Evolutionary conservation across 2,888 invertebrate genomes (phyloP).

Genomic region (Tetragnatha montana): DNA sequence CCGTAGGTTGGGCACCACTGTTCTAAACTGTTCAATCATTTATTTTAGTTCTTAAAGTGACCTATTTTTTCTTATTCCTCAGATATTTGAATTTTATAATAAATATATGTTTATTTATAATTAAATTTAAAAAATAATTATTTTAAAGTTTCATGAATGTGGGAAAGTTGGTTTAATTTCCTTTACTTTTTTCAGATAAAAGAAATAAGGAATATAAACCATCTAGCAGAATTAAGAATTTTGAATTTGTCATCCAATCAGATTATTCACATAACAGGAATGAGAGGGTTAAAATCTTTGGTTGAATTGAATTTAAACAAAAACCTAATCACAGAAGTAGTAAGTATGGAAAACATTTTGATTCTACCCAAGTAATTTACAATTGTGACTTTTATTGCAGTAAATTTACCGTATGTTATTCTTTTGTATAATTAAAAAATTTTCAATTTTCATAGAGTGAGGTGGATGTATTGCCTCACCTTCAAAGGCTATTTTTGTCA

Average conservation of each 20-base stretch:
- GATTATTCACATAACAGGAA: slow-evolving; percentile 84
- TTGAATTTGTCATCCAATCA: slow-evolving; percentile 95
- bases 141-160: background rate
- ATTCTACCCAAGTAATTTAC: no score
- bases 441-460: slow-evolving; percentile 82
- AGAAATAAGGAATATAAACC: slow-evolving; percentile 82
- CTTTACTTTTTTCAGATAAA: slow-evolving; percentile 78
- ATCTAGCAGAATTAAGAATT: slow-evolving; percentile 87
- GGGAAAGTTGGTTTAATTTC: background rate
- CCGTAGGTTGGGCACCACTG: no score
- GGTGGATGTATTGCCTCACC: slow-evolving; percentile 85
- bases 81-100: no score
- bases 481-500: slow-evolving; percentile 88
- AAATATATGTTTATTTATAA: no score
- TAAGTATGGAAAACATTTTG: slow-evolving; percentile 21
- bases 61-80: no score
- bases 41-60: no score
- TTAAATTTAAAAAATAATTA: no score
- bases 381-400: no score
- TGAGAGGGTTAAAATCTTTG: slow-evolving; percentile 85
- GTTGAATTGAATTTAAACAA: slow-evolving; percentile 92
- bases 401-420: background rate
- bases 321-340: slow-evolving; percentile 81
- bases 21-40: no score
- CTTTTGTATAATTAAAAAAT: background rate